These are phyloP conservation scores for Drosophila paulistorum DNA, from an alignment of 1,140 invertebrate genomes.

Conservation along the genomic window DNA sequence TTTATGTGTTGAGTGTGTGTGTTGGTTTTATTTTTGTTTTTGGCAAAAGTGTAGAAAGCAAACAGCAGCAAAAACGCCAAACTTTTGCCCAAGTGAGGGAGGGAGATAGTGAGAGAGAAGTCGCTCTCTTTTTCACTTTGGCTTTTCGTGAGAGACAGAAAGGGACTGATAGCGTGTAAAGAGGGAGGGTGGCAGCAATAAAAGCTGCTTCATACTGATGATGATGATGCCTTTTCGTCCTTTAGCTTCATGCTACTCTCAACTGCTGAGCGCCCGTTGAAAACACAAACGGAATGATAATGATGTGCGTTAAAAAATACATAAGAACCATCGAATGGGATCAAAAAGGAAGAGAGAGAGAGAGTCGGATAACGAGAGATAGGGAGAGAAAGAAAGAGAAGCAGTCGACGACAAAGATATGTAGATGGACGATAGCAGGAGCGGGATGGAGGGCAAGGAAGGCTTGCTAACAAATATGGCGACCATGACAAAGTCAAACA, in stretches of 20 bases:
- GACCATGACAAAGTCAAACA: constrained; percentile 69
- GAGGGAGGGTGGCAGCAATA: constrained; percentile 3
- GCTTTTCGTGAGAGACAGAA: background rate
- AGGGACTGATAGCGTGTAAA: constrained; percentile 5
- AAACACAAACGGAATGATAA: constrained; percentile 81
- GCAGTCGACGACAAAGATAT: background rate
- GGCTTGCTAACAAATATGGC: constrained; percentile 40
- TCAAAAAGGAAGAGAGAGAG: constrained; percentile 1
- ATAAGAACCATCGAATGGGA: constrained; percentile 40
- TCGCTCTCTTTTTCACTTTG: no score
- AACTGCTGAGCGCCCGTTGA: constrained; percentile 70
- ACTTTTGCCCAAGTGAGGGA: constrained; percentile 44
- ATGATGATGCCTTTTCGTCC: constrained; percentile 28
- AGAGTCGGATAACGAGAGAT: background rate
- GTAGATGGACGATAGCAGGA: background rate
- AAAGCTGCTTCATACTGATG: constrained; percentile 14
- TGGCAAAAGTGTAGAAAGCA: constrained; percentile 8
- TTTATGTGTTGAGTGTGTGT: no score
- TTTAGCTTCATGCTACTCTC: constrained; percentile 39
- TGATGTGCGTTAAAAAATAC: constrained; percentile 77
- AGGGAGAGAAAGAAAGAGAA: background rate
- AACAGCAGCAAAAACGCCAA: constrained; percentile 62
- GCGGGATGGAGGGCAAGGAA: constrained; percentile 1
- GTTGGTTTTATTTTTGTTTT: no score
- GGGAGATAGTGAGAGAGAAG: constrained; percentile 13